Percentiles rank a stretch among this genome's conserved stretches.
Conservation (phyloP, 2,797 vertebrate genomes). For the Rhinophrynus dorsalis region DNA sequence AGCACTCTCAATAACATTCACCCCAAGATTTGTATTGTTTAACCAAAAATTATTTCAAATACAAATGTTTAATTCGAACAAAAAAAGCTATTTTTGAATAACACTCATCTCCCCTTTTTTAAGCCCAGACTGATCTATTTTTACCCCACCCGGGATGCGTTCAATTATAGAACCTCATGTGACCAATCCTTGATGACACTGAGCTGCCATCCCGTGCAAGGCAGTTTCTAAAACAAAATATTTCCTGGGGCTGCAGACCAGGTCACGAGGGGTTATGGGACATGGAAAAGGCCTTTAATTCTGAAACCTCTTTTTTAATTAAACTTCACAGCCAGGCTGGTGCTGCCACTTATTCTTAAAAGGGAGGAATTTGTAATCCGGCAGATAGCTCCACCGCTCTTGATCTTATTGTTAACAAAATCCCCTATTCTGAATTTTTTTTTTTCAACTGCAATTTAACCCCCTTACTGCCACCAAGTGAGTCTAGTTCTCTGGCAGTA, state of each 20-base stretch:
- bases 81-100: too few relatives aligned
- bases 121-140: slow-evolving; percentile 7
- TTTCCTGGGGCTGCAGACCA: slow-evolving; percentile 73
- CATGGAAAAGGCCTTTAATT: slow-evolving; percentile 67
- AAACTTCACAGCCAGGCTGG: slow-evolving; percentile 58
- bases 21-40: too few relatives aligned
- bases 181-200: slow-evolving; percentile 36
- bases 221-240: slow-evolving; percentile 60
- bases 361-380: slow-evolving; percentile 47
- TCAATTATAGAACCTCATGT: slow-evolving; percentile 39
- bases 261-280: slow-evolving; percentile 72
- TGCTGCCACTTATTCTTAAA: slow-evolving; percentile 52
- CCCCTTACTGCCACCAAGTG: background rate
- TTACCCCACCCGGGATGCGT: slow-evolving; percentile 18
- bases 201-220: slow-evolving; percentile 13
- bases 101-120: too few relatives aligned
- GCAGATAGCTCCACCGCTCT: slow-evolving; percentile 38
- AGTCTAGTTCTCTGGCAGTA: background rate
- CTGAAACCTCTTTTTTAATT: slow-evolving; percentile 68
- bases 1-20: too few relatives aligned
- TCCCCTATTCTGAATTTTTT: slow-evolving; percentile 18
- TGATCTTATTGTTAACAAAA: slow-evolving; percentile 50
- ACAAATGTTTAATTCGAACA: too few relatives aligned
- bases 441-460: slow-evolving; percentile 20
- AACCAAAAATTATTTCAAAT: too few relatives aligned